Evolutionary conservation across 2,797 vertebrate species (phyloP), one percentile per base, ranked within the genome.

Genomic region (Bryconaethiops microstoma): DNA sequence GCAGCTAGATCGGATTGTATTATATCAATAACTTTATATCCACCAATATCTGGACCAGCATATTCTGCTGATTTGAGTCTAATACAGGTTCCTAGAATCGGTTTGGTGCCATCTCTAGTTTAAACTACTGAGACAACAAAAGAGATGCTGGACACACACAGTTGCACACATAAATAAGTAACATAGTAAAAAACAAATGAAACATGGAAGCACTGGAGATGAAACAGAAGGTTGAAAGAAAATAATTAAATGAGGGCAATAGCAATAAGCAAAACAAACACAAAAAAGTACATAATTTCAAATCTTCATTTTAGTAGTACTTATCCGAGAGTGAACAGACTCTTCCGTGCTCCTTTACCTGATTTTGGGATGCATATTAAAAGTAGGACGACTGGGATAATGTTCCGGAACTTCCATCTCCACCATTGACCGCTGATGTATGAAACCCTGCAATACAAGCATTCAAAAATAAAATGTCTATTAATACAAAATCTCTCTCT

Each of bases 321-420:
- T 5, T 35, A 35, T 63, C 7, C 7, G 2, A 65, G 14, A 42
- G 16, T 63, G 3, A 63, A 16, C 60, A 29, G 4, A 14, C 23
- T 62, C 60, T 16, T 1, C 55, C 6, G 13, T 45, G 25, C 17
- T 86, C 74, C 65, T 90, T 91, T 93, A 96, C 96, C 95, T 92
- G 91, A 86, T 77, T 84, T 86, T 73, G 90, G 89, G 54, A 88
- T 48, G 70, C 74, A 92, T 9, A 87, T 71, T 79, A 91, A 35
- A 63, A 82, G 89, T 0, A 92, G 50, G 55, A 83, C 80, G 70
- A 94, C 54, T 62, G 91, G 85, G 1, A 95, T 86, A 84, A 90
- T 86, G 76, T 86, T 83, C 19, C 76, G 86, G 84, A 92, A 89
- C 90, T 95, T 96, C 95, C 93, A 92, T 90, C 94, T 95, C 94